Conservation (phyloP, 2,888 invertebrate species). For the Stegana nigrithorax region DNA sequence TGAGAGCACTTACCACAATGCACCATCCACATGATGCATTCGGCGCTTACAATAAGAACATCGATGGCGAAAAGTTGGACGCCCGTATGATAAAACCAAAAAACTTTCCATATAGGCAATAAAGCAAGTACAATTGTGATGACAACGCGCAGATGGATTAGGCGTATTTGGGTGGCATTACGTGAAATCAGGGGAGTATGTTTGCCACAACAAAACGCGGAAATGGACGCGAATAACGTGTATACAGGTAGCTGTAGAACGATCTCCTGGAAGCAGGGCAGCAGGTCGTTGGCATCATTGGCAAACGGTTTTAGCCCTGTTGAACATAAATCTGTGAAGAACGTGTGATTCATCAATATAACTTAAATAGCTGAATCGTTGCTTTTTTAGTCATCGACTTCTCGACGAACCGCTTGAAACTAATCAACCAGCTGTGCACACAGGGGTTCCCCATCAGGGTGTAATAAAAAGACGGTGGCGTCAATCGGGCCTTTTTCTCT, state of each 20-base stretch:
- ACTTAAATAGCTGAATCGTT: too few relatives aligned
- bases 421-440: too few relatives aligned
- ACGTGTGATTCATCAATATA: too few relatives aligned
- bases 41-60: conserved; percentile 77
- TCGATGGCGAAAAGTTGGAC: conserved; percentile 75
- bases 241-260: conserved; percentile 82
- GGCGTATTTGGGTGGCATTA: conserved; percentile 73
- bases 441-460: too few relatives aligned
- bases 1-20: conserved; percentile 76
- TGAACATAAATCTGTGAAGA: conserved; percentile 80
- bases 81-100: conserved; percentile 72
- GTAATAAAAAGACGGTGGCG: too few relatives aligned
- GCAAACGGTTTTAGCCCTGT: conserved; percentile 79
- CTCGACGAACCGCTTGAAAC: not conserved
- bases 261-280: conserved; percentile 87
- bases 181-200: conserved; percentile 71
- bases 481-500: too few relatives aligned
- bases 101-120: conserved; percentile 78
- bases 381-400: not conserved
- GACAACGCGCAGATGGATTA: conserved; percentile 76
- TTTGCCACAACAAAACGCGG: conserved; percentile 85
- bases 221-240: conserved; percentile 78
- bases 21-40: conserved; percentile 83
- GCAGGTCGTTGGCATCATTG: conserved; percentile 78
- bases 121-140: conserved; percentile 75